These are phyloP conservation scores for Lanius collurio DNA, from an alignment of 2,113 vertebrate genomes.

Conservation along the genomic window DNA sequence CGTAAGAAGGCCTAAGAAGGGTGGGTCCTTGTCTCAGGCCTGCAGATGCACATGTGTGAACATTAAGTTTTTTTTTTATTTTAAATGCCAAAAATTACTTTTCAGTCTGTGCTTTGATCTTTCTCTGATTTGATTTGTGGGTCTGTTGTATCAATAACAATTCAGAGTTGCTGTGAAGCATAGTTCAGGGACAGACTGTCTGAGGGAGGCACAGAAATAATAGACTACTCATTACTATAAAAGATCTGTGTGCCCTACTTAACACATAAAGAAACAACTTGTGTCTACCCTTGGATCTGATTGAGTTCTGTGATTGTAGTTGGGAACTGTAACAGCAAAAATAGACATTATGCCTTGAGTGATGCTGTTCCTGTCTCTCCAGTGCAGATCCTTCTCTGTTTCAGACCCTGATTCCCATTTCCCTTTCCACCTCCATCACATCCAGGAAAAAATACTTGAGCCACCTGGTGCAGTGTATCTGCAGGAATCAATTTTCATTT, in stretches of 20 bases:
- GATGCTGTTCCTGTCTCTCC: neutral
- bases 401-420: neutral
- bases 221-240: neutral
- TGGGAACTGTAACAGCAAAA: neutral
- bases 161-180: neutral
- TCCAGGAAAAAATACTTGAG: neutral
- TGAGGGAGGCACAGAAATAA: neutral
- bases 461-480: neutral
- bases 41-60: neutral
- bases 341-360: neutral
- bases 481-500: conserved; percentile 39
- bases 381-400: neutral
- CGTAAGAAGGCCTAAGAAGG: neutral
- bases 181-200: neutral
- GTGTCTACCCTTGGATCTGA: neutral
- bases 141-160: neutral
- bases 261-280: neutral
- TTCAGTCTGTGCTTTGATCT: neutral
- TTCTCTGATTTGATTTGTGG: neutral
- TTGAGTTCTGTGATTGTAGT: neutral
- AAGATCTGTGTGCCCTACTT: neutral
- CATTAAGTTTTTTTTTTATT: neutral
- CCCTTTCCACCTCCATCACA: neutral
- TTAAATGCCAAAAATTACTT: neutral
- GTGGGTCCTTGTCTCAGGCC: neutral